Percentiles rank a stretch among this genome's conserved stretches.
Evolutionary conservation across 2,113 vertebrate species (phyloP).

Genomic region (Saccopteryx bilineata): DNA sequence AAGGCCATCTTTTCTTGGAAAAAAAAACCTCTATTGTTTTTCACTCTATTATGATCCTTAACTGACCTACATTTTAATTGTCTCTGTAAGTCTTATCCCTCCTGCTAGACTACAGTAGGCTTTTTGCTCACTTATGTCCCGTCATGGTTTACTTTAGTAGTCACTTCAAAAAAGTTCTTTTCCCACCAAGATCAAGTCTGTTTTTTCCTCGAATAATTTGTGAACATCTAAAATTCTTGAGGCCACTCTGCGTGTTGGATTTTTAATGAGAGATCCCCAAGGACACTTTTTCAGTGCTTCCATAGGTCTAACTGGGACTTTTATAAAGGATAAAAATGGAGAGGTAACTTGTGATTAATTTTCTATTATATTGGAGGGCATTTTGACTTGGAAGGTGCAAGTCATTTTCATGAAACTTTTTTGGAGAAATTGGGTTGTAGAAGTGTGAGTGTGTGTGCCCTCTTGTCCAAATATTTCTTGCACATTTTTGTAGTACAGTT

Average conservation of each 20-base stretch:
- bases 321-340: not conserved
- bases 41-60: not conserved
- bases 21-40: not conserved
- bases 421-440: slow-evolving; percentile 1
- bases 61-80: not conserved
- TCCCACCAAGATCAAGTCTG: not conserved
- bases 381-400: not conserved
- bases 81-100: not conserved
- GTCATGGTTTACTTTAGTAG: not conserved
- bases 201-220: slow-evolving; percentile 28
- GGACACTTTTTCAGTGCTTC: not conserved
- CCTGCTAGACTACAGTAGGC: not conserved
- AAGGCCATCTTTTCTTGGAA: not conserved
- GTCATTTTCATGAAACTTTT: not conserved
- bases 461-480: not conserved
- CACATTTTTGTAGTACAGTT: not conserved
- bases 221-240: not conserved
- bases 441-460: not conserved
- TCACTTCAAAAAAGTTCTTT: not conserved
- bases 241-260: not conserved
- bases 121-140: not conserved
- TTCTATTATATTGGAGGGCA: not conserved
- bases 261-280: not conserved
- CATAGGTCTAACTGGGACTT: not conserved
- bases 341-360: not conserved